These are phyloP conservation scores for Ibidorhyncha struthersii DNA, from an alignment of 2,113 vertebrate genomes.

Conservation along the genomic window DNA sequence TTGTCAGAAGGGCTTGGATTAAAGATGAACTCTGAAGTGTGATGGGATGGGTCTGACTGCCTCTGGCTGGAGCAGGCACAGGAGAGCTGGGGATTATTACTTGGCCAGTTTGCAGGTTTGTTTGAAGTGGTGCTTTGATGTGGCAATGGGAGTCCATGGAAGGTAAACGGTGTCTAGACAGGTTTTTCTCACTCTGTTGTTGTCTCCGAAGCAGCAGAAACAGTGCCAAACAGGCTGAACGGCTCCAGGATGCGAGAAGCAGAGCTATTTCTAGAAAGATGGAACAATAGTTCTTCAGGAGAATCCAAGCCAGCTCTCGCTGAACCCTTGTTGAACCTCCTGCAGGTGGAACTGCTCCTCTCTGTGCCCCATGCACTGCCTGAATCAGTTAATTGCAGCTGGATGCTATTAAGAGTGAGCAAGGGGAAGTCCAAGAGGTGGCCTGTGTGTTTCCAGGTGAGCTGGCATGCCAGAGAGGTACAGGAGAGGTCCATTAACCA, in stretches of 20 bases:
- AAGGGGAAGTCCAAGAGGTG: not conserved
- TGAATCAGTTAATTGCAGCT: not conserved
- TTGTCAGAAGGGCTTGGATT: not conserved
- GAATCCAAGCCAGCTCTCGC: not conserved
- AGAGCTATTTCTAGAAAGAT: not conserved
- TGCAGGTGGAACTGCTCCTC: not conserved
- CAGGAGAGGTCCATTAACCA: not conserved
- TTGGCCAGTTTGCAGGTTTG: not conserved
- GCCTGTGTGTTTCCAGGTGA: not conserved
- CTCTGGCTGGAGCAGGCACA: not conserved
- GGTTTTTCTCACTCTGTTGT: slow-evolving; percentile 29
- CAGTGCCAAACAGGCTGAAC: not conserved
- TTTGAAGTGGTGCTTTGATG: slow-evolving; percentile 29
- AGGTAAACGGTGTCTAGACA: not conserved
- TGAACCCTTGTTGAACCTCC: not conserved
- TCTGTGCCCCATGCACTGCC: not conserved
- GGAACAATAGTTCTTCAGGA: not conserved
- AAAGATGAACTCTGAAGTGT: not conserved
- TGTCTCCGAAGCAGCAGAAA: not conserved
- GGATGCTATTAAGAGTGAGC: not conserved
- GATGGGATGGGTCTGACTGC: not conserved
- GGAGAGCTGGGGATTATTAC: not conserved
- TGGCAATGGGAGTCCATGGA: not conserved
- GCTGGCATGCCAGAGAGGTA: not conserved
- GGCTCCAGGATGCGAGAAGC: not conserved